Evolutionary conservation across 2,113 vertebrate species (phyloP), one percentile per base, ranked within the genome.

Genomic region (Calidris pygmaea): DNA sequence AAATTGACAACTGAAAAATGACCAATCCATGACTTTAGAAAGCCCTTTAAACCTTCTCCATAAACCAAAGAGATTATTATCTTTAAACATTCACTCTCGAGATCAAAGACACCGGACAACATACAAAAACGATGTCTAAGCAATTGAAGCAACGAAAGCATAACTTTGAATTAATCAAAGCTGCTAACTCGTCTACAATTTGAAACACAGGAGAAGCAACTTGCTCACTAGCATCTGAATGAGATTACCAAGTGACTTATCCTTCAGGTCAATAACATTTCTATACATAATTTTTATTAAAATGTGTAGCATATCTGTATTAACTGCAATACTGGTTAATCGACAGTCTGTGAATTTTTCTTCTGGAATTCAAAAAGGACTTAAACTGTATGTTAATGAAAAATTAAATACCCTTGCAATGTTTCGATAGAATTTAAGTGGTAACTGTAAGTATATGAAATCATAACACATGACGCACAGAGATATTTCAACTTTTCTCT

Each of bases 161-260:
- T 27, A 76, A 37, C 29, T 78, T 16, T 12, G 19, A 68, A 39
- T 74, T 58, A 68, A 76, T 39, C 58, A 30, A 73, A 89, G 10
- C 8, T 55, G 45, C 4, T 47, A 66, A 63, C 4, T 89, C 55
- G 17, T 18, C 52, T 24, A 65, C 7, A 52, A 19, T 73, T 59
- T 34, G 24, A 93, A 81, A 71, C 27, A 67, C 4, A 45, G 27
- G 41, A 73, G 85, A 50, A 43, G 17, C 23, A 78, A 52, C 5
- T 6, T 5, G 12, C 20, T 71, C 29, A 37, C 15, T 29, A 26
- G 29, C 4, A 4, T 72, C n/a, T 39, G 19, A 74, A 29, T 22
- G 52, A 47, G 7, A 55, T 30, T 16, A n/a, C 9, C 12, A 58
- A 83, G 8, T 7, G 0, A 27, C 11, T 73, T 17, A 1, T 0